A percentile compares a stretch with the other conserved stretches of the same genome.
These are phyloP conservation scores for Fregetta grallaria DNA, from an alignment of 2,113 vertebrate genomes.

Conservation along the genomic window DNA sequence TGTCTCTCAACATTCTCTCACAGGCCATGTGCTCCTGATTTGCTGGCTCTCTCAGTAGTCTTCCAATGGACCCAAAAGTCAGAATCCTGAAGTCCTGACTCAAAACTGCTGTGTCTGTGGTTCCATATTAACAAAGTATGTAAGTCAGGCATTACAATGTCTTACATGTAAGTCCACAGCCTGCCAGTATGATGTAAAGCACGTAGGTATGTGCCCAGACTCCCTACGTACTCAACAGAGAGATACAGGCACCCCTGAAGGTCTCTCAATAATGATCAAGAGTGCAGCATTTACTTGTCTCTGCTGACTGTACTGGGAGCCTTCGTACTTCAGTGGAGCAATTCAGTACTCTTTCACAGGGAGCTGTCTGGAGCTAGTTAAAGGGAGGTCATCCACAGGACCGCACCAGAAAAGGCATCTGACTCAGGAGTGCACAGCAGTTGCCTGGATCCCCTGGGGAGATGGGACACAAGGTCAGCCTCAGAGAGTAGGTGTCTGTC, in stretches of 20 bases:
- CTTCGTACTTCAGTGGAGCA: not conserved
- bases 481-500: not conserved
- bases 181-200: not conserved
- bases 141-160: not conserved
- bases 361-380: not conserved
- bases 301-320: not conserved
- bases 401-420: not conserved
- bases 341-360: not conserved
- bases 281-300: not conserved
- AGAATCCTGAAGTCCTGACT: not conserved
- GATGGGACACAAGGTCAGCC: not conserved
- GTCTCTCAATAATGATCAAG: rapidly evolving
- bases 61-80: not conserved
- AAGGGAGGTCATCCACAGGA: rapidly evolving
- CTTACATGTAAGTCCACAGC: not conserved
- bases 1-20: not conserved
- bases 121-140: not conserved
- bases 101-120: not conserved
- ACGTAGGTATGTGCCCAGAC: not conserved
- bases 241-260: not conserved
- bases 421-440: not conserved
- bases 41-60: not conserved
- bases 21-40: rapidly evolving
- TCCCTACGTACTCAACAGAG: not conserved
- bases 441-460: not conserved